Evolutionary conservation across 2,888 invertebrate species (phyloP), one percentile per base, ranked within the genome.

Genomic region (Lingula anatina): DNA sequence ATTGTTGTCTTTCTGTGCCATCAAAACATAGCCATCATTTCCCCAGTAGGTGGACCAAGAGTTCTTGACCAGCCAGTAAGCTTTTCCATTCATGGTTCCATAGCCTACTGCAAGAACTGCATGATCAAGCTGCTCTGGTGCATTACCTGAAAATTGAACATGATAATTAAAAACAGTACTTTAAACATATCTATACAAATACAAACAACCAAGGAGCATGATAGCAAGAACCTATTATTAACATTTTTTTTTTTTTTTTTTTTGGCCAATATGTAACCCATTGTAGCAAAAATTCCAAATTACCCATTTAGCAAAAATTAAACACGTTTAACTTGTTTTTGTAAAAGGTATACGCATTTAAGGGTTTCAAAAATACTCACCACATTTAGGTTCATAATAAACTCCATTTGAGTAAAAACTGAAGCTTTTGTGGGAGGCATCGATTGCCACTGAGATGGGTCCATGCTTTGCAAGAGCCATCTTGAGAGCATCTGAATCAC

Each of bases 31-130:
- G 0, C 95, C 95, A 74, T 93, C 92, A 71, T 95, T 95, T 31
- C 95, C 95, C 95, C 94, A 95, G 71, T 92, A 85, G 62, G 91
- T 95, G 1, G 93, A 94, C 95, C 95, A 95, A 0, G 93, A 93
- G 79, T 95, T 95, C 80, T 94, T 95, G 7, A 95, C 80, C 47
- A 95, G 80, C 95, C 95, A 96, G 77, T 92, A 96, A 52, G 85
- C 84, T 68, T 89, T 81, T 0, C 89, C 90, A 62, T 87, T 85
- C 24, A 94, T 80, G 12, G 81, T 82, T 1, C 95, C 95, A 75
- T 88, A 96, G 0, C 92, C 96, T 0, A 95, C 94, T 2, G 90
- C 91, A 50, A 96, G 75, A 0, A 96, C 96, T 0, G 94, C 89
- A 77, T 96, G 95, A 80, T 95, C 94, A 5, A 96, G 76, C 47